Evolutionary conservation across 2,797 vertebrate species (phyloP).

Genomic region (Lepilemur ruficaudatus): DNA sequence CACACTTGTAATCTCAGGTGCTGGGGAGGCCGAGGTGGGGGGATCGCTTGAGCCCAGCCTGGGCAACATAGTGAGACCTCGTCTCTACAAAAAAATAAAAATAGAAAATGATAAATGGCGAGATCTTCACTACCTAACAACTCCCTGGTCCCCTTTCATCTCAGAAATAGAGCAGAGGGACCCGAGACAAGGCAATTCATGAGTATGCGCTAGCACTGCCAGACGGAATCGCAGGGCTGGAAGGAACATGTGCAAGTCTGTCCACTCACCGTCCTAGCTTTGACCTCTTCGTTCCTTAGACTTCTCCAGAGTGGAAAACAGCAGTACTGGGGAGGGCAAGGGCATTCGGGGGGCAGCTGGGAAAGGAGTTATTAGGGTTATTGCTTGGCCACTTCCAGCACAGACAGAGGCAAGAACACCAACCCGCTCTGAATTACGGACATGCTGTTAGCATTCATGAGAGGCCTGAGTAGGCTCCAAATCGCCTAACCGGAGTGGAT

Average conservation of each 20-base stretch:
- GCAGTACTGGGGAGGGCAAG: neutral
- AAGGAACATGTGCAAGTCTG: fast-evolving
- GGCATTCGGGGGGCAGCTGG: neutral
- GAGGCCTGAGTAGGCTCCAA: neutral
- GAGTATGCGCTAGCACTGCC: fast-evolving
- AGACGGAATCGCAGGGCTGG: neutral
- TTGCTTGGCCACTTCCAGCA: neutral
- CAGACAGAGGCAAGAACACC: neutral
- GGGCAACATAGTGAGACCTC: neutral
- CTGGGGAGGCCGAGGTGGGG: neutral
- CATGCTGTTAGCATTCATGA: neutral
- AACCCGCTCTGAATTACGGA: neutral
- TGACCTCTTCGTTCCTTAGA: neutral
- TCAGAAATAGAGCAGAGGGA: neutral
- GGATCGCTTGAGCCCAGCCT: neutral
- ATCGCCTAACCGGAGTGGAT: neutral
- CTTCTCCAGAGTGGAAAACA: neutral
- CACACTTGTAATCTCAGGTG: neutral
- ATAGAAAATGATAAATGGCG: neutral
- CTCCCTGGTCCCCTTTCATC: neutral
- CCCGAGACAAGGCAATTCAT: neutral
- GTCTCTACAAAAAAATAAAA: neutral
- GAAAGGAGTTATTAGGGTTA: too few relatives aligned
- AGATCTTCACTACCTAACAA: neutral
- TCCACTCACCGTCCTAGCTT: too few relatives aligned